Percentiles rank a stretch among this genome's conserved stretches.
Evolutionary conservation across 2,888 invertebrate species (phyloP).

Genomic region (Pediacus dermestoides): DNA sequence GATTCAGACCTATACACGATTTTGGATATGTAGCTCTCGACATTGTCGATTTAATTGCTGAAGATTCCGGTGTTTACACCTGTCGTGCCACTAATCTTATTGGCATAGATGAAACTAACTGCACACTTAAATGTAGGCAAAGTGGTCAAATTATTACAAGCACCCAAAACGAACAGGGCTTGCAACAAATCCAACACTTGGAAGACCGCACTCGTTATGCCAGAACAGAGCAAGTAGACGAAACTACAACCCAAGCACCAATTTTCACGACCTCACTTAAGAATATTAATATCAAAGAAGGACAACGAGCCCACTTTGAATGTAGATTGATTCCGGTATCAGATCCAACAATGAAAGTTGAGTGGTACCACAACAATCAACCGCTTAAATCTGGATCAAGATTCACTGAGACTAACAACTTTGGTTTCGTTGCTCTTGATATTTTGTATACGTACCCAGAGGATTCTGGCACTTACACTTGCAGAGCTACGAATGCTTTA

Average conservation of each 20-base stretch:
- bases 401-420: slow-evolving; percentile 94
- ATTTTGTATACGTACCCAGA: slow-evolving; percentile 94
- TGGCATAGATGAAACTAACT: slow-evolving; percentile 83
- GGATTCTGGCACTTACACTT: slow-evolving; percentile 94
- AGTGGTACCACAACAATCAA: slow-evolving; percentile 91
- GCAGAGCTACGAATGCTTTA: slow-evolving; percentile 84
- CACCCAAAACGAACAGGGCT: slow-evolving; percentile 82
- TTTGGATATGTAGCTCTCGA: slow-evolving; percentile 98
- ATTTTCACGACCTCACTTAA: slow-evolving; percentile 90
- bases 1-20: slow-evolving; percentile 95
- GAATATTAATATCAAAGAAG: slow-evolving; percentile 89
- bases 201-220: slow-evolving; percentile 81
- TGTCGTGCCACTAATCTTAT: slow-evolving; percentile 88
- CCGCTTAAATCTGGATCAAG: slow-evolving; percentile 91
- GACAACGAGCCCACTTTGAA: slow-evolving; percentile 92
- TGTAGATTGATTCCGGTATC: slow-evolving; percentile 91
- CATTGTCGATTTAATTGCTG: slow-evolving; percentile 91
- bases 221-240: slow-evolving; percentile 71
- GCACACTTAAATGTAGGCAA: slow-evolving; percentile 68
- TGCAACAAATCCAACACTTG: slow-evolving; percentile 84
- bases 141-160: slow-evolving; percentile 78
- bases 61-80: slow-evolving; percentile 92
- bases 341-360: slow-evolving; percentile 88
- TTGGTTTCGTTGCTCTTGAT: slow-evolving; percentile 95
- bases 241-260: slow-evolving; percentile 85